These are phyloP conservation scores for Sebastes schlegelii DNA, from an alignment of 2,113 vertebrate species.

Conservation along the genomic window DNA sequence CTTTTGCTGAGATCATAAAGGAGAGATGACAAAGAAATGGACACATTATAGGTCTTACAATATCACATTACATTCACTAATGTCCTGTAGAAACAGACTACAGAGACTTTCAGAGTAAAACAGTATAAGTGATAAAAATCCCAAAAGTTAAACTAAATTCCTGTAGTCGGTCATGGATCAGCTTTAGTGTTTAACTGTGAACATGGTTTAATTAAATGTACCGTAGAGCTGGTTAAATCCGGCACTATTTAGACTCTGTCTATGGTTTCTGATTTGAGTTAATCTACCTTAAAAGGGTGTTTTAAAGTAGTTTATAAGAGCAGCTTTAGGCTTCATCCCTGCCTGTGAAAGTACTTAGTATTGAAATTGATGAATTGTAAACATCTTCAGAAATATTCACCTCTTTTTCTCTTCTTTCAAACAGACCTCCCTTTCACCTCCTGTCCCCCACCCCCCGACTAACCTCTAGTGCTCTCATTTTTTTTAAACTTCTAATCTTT, in stretches of 20 bases:
- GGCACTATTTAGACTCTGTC: slow-evolving; percentile 25
- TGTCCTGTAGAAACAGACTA: slow-evolving; percentile 14
- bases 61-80: slow-evolving; percentile 5
- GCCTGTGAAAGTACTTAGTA: slow-evolving; percentile 56
- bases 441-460: slow-evolving; percentile 84
- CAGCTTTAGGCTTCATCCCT: slow-evolving; percentile 26
- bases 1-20: slow-evolving; percentile 15
- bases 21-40: background rate
- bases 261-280: slow-evolving; percentile 33
- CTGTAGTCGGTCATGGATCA: slow-evolving; percentile 6
- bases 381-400: slow-evolving; percentile 71
- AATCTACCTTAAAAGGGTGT: slow-evolving; percentile 58
- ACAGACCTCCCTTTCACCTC: slow-evolving; percentile 73
- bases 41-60: background rate
- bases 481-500: slow-evolving; percentile 60
- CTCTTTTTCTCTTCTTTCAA: slow-evolving; percentile 65
- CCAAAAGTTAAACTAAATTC: slow-evolving; percentile 28
- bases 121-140: background rate
- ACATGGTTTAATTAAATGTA: slow-evolving; percentile 38
- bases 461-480: slow-evolving; percentile 82
- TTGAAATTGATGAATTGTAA: slow-evolving; percentile 71
- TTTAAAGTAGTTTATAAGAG: slow-evolving; percentile 44
- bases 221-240: slow-evolving; percentile 29
- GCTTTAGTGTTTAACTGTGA: slow-evolving; percentile 7
- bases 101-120: slow-evolving; percentile 9